Conservation (phyloP, 2,113 vertebrate species). For the Fukomys damarensis region DNA sequence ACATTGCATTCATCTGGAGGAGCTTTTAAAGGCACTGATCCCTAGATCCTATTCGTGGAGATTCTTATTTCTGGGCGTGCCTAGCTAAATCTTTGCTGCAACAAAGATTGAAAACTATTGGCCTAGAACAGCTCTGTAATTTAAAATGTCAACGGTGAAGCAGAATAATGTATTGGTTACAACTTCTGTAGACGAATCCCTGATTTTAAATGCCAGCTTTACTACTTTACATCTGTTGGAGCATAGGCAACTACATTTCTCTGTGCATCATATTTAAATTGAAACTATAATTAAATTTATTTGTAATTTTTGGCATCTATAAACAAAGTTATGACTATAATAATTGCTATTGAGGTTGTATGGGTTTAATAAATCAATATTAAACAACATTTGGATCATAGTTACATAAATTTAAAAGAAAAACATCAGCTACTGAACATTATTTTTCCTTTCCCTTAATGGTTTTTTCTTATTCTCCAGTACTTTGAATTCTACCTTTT, state of each 20-base stretch:
- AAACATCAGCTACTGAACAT: background rate
- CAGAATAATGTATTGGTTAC: background rate
- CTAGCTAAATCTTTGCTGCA: background rate
- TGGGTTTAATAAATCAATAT: background rate
- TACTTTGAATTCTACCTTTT: background rate
- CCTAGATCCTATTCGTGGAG: background rate
- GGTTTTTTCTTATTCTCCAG: background rate
- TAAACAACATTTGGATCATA: background rate
- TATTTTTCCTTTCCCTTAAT: background rate
- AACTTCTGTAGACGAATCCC: background rate
- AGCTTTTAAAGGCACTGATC: background rate
- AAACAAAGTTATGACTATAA: background rate
- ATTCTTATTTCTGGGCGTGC: background rate
- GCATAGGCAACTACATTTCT: background rate
- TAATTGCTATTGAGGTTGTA: background rate
- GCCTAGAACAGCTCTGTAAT: constrained; percentile 28
- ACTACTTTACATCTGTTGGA: background rate
- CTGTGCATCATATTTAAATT: background rate
- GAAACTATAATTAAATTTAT: background rate
- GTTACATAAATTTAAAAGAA: constrained; percentile 3
- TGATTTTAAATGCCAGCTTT: constrained; percentile 8
- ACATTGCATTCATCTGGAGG: background rate
- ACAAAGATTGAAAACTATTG: constrained; percentile 3
- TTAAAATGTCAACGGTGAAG: constrained; percentile 9
- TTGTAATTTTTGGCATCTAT: background rate